Base-by-base conservation (phyloP, 2,113 vertebrate genomes). In the Morone saxatilis region DNA sequence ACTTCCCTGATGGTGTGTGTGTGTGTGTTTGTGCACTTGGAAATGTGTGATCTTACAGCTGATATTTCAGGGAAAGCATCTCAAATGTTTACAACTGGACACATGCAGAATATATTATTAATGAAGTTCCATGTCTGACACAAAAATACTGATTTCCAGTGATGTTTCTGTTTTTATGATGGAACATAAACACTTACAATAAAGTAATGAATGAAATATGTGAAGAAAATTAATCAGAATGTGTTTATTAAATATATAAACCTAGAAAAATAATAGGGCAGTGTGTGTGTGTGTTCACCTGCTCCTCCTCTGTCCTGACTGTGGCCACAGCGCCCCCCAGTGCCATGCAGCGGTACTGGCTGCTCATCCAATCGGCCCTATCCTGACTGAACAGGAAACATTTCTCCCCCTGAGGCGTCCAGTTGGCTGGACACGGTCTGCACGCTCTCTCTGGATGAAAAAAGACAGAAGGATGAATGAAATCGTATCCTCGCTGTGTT, bases 291-390 rank as follows among this genome's bases (percentile, higher is more conserved):
- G 43, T n/a, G 38, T 61, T 57, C 22, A 91, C 86, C 82, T 90
- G 87, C 38, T 91, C 87, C 9, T 90, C 85, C 40, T 85, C 75
- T 1, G 67, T 89, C 53, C 36, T 76, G 2, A 89, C 67, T n/a
- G 54, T 62, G 12, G 50, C 88, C 76, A 88, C 81, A 80, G 70
- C 68, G 80, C 91, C 91, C 19, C 83, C 92, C 61, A 71, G 76
- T 83, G 93, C 0, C 72, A 76, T 70, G 13, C 83, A 87, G n/a
- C 19, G 83, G 84, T 88, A 89, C 78, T 92, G 87, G 13, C 86
- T 86, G 60, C 75, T 71, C 61, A 81, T 71, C 89, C 88, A 92
- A 68, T 86, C 80, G 0, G 53, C 62, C 71, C 91, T 59, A 25
- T 89, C 81, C 36, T n/a, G 4, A 36, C 48, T 83, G 76, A 87